Percentiles rank a stretch among this genome's conserved stretches.
Evolutionary conservation across 2,113 vertebrate species (phyloP).

Genomic region (Sceloporus undulatus): DNA sequence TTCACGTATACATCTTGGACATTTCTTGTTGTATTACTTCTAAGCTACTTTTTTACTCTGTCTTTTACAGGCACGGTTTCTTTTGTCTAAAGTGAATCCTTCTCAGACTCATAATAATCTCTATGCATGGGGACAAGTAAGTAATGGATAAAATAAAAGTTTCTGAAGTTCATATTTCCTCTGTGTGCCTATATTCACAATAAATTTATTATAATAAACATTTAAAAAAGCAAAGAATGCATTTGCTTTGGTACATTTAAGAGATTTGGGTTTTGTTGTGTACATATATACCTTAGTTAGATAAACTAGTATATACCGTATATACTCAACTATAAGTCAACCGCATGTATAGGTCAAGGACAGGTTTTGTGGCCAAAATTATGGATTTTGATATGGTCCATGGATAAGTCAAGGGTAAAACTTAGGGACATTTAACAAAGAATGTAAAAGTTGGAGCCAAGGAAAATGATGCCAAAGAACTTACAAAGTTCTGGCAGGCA

Average conservation of each 20-base stretch:
- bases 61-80: conserved; percentile 89
- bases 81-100: conserved; percentile 98
- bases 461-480: too few relatives aligned
- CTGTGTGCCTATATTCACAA: not conserved
- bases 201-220: not conserved
- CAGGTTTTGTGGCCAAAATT: too few relatives aligned
- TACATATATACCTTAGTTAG: not conserved
- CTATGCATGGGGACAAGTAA: conserved; percentile 95
- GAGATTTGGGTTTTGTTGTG: not conserved
- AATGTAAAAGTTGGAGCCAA: too few relatives aligned
- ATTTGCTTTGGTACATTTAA: not conserved
- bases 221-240: not conserved
- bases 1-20: not conserved
- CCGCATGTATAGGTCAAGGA: too few relatives aligned
- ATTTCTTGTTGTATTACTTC: conserved; percentile 4
- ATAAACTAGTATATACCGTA: too few relatives aligned
- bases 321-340: too few relatives aligned
- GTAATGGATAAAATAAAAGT: conserved; percentile 23
- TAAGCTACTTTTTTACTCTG: conserved; percentile 47
- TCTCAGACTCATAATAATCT: conserved; percentile 99
- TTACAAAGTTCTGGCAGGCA: too few relatives aligned
- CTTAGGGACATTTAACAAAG: too few relatives aligned
- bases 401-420: too few relatives aligned
- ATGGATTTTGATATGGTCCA: too few relatives aligned
- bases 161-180: not conserved